Evolutionary conservation across 2,113 vertebrate genomes (phyloP).

Genomic region (Perognathus longimembris): DNA sequence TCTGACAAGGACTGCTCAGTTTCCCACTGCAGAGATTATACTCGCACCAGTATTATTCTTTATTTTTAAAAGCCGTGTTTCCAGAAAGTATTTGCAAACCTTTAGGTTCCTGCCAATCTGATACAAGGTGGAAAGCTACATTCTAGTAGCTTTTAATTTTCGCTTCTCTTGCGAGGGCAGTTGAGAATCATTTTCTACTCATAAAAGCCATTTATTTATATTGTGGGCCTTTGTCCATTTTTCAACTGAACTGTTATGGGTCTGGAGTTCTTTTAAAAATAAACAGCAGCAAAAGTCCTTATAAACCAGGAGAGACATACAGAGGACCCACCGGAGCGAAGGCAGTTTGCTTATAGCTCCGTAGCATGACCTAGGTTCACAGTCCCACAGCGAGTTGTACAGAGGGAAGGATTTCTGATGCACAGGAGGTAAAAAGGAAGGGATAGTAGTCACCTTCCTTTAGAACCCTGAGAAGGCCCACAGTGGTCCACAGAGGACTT

Average conservation of each 20-base stretch:
- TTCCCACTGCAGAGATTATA: not conserved
- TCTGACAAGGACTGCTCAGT: not conserved
- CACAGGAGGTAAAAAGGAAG: not conserved
- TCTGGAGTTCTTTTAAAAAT: not conserved
- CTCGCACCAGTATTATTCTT: not conserved
- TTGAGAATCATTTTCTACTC: not conserved
- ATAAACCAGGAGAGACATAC: not conserved
- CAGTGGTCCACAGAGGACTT: accelerated
- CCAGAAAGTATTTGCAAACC: not conserved
- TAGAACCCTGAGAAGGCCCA: not conserved
- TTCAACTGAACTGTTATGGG: not conserved
- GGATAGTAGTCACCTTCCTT: not conserved
- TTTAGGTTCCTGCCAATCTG: not conserved
- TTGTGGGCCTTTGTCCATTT: not conserved
- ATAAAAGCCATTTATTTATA: not conserved
- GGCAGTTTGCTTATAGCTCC: not conserved
- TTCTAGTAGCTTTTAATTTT: not conserved
- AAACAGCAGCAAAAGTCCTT: not conserved
- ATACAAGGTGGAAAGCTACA: not conserved
- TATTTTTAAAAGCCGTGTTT: not conserved
- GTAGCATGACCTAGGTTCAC: not conserved
- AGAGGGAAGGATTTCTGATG: not conserved
- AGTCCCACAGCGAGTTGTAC: not conserved
- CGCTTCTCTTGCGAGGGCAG: not conserved
- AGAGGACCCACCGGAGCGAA: not conserved